Percentiles rank a stretch among this genome's conserved stretches.
These are phyloP conservation scores for Cygnus buccinator DNA, from an alignment of 2,113 vertebrate species.

Conservation along the genomic window DNA sequence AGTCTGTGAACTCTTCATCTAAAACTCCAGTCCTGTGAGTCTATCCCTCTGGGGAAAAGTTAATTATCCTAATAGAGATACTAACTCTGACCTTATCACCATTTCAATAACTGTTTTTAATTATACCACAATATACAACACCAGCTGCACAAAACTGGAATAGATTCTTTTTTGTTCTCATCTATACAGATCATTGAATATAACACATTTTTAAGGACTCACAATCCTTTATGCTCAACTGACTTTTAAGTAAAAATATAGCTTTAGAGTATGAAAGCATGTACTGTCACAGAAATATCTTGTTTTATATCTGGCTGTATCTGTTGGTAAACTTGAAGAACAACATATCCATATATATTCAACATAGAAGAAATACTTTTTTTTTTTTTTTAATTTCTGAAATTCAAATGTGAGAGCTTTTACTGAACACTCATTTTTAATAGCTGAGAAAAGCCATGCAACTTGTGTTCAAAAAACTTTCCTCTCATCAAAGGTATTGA, in stretches of 20 bases:
- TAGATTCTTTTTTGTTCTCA: background rate
- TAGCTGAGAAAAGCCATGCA: background rate
- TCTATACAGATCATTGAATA: background rate
- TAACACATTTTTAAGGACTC: background rate
- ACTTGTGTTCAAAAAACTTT: background rate
- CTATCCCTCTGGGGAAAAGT: background rate
- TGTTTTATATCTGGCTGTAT: background rate
- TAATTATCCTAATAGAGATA: background rate
- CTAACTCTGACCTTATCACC: background rate
- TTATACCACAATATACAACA: background rate
- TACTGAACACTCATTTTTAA: background rate
- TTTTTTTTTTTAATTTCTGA: background rate
- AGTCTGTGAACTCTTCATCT: background rate
- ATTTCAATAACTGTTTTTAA: constrained; percentile 5
- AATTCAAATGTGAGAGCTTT: background rate
- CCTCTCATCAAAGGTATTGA: background rate
- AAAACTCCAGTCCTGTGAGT: background rate
- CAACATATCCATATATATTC: background rate
- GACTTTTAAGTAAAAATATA: background rate
- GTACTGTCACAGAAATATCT: background rate
- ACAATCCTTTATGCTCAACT: background rate
- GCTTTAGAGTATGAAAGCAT: background rate
- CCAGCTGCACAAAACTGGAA: background rate
- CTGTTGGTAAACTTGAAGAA: background rate
- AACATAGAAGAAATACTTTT: background rate